Base-by-base conservation (phyloP, 1,140 invertebrate species). In the Pseudobourletiella spinata region DNA sequence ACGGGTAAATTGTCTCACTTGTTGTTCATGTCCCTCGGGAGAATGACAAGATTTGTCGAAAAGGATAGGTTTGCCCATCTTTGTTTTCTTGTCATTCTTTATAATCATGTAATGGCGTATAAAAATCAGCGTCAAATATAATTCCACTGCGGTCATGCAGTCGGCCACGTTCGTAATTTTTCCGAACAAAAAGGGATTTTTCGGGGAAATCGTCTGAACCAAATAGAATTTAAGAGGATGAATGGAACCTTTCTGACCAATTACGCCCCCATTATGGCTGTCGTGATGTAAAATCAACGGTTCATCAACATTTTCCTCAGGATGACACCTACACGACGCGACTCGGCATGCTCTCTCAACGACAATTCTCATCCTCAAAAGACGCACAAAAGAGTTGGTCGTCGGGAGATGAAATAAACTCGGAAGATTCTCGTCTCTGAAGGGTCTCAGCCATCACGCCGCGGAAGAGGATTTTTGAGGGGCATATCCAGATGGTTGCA, bases 261-360 rank as follows among this genome's bases (percentile, higher is more conserved):
- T 55, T 55, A 55, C 3, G 48, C 15, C 18, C 22, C 15, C 52
- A 55, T 35, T 55, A 35, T 22, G 22, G 20, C 8, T 35, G 30
- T 55, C 52, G 52, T 55, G 52, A 55, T 32, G 29, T 15, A 55
- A 55, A 55, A 35, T 55, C 52, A 55, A 55, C 52, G 52, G 50
- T 54, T 54, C 30, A 54, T 54, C 22, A 54, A 54, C 26, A 48
- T 22, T 48, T 39, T 48, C n/a, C n/a, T n/a, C n/a, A n/a, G n/a
- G n/a, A n/a, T n/a, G n/a, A n/a, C n/a, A n/a, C n/a, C n/a, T n/a
- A n/a, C n/a, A n/a, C n/a, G n/a, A n/a, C n/a, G n/a, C n/a, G n/a
- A n/a, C n/a, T n/a, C n/a, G n/a, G n/a, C n/a, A n/a, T n/a, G n/a
- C n/a, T n/a, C n/a, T n/a, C n/a, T n/a, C n/a, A n/a, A n/a, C n/a